These are phyloP conservation scores for Arrhamphus sclerolepis DNA, from an alignment of 2,797 vertebrate species.

Conservation along the genomic window DNA sequence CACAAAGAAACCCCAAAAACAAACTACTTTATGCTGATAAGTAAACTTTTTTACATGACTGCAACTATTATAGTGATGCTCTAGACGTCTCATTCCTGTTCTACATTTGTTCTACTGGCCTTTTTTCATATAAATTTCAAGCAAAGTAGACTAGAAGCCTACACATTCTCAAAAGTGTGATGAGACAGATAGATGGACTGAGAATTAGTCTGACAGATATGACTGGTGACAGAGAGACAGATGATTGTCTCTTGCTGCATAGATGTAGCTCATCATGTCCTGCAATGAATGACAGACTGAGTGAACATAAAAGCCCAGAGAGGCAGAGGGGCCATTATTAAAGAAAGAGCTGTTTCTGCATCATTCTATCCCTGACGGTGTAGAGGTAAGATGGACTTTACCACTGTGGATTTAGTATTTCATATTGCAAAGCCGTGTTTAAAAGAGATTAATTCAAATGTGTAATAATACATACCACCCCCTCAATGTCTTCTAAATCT, in stretches of 20 bases:
- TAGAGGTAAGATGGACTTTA: background rate
- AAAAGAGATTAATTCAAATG: background rate
- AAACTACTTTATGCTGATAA: too few relatives aligned
- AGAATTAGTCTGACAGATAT: conserved; percentile 25
- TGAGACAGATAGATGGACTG: background rate
- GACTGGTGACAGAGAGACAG: conserved; percentile 20
- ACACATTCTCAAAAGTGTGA: conserved; percentile 3
- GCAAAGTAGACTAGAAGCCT: background rate
- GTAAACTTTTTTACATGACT: too few relatives aligned
- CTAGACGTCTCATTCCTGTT: background rate
- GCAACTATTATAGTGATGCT: too few relatives aligned
- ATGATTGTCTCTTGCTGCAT: conserved; percentile 38
- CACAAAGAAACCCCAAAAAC: too few relatives aligned
- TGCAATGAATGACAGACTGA: conserved; percentile 62
- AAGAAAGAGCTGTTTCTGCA: conserved; percentile 44
- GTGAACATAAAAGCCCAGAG: conserved; percentile 55
- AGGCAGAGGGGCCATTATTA: conserved; percentile 52
- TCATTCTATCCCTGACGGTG: conserved; percentile 5
- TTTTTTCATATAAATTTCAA: background rate
- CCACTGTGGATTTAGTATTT: background rate
- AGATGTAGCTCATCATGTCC: conserved; percentile 51
- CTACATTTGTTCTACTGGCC: too few relatives aligned
- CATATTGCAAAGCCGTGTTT: background rate
- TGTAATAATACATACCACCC: background rate
- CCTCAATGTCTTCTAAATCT: background rate